Evolutionary conservation across 2,113 vertebrate genomes (phyloP).

Genomic region (Pavo muticus): DNA sequence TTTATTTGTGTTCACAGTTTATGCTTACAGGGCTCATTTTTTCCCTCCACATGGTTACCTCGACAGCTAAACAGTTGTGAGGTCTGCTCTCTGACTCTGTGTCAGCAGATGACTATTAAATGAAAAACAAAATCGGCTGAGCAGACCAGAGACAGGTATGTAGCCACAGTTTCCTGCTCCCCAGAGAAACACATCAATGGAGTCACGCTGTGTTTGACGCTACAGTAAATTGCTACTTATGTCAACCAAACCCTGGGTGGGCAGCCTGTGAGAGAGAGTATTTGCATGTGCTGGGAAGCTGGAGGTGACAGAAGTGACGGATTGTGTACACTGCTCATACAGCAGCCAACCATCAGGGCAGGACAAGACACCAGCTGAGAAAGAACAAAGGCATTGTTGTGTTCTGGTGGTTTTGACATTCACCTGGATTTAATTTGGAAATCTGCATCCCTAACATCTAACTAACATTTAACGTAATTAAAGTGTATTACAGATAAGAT

Average conservation of each 20-base stretch:
- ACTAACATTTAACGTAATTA: neutral
- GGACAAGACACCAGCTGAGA: fast-evolving
- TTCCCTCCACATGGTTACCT: neutral
- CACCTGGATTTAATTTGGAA: neutral
- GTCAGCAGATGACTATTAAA: neutral
- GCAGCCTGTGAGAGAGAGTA: neutral
- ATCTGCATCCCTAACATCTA: neutral
- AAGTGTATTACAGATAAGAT: neutral
- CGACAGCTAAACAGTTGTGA: neutral
- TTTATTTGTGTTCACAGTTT: neutral
- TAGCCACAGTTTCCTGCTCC: neutral
- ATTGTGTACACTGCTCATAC: fast-evolving
- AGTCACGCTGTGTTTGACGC: neutral
- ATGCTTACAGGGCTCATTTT: neutral
- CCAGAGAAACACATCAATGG: fast-evolving
- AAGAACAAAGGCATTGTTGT: neutral
- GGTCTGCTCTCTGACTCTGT: neutral
- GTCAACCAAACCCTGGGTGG: neutral
- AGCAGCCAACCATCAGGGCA: neutral
- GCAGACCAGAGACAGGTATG: neutral
- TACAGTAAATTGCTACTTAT: neutral
- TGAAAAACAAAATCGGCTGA: neutral
- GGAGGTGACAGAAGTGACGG: neutral
- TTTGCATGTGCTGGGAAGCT: neutral
- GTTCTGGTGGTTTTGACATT: neutral